Evolutionary conservation across 1,140 invertebrate genomes (phyloP).

Genomic region (Caenorhabditis remanei): DNA sequence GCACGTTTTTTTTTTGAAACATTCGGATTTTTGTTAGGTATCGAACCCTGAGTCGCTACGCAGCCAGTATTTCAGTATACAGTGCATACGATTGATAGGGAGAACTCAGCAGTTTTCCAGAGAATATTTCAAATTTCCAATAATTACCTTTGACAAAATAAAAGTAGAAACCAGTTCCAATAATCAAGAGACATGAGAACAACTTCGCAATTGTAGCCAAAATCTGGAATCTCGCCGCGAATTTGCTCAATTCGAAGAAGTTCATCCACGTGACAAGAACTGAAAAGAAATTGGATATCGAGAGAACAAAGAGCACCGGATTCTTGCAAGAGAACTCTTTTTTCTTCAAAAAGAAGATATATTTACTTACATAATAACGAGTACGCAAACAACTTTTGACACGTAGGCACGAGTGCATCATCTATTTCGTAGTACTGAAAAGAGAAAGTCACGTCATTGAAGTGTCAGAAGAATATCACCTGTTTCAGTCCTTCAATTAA

Average conservation of each 20-base stretch:
- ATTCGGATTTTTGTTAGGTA: too few relatives aligned
- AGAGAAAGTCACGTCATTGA: background rate
- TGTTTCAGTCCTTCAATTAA: conserved; percentile 72
- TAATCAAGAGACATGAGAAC: conserved; percentile 74
- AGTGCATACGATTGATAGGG: too few relatives aligned
- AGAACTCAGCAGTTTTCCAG: too few relatives aligned
- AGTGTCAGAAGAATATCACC: background rate
- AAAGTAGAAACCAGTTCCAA: conserved; percentile 76
- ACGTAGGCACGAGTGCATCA: conserved; percentile 67
- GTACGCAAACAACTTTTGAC: conserved; percentile 76
- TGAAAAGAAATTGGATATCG: conserved; percentile 54
- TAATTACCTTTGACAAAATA: conserved; percentile 72
- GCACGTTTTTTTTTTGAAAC: too few relatives aligned
- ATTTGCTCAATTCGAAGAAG: conserved; percentile 75
- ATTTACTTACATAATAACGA: conserved; percentile 72
- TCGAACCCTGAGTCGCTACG: too few relatives aligned
- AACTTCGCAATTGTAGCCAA: conserved; percentile 75
- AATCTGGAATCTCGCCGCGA: conserved; percentile 76
- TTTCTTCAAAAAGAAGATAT: conserved; percentile 10
- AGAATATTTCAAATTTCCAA: background rate
- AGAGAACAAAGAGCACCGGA: conserved; percentile 54
- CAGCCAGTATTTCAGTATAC: too few relatives aligned
- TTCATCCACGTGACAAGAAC: conserved; percentile 78
- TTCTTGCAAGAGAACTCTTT: background rate
- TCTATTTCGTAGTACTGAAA: conserved; percentile 72